Base-by-base conservation (phyloP, 2,797 vertebrate genomes). In the Parauchenoglanis punctatus region DNA sequence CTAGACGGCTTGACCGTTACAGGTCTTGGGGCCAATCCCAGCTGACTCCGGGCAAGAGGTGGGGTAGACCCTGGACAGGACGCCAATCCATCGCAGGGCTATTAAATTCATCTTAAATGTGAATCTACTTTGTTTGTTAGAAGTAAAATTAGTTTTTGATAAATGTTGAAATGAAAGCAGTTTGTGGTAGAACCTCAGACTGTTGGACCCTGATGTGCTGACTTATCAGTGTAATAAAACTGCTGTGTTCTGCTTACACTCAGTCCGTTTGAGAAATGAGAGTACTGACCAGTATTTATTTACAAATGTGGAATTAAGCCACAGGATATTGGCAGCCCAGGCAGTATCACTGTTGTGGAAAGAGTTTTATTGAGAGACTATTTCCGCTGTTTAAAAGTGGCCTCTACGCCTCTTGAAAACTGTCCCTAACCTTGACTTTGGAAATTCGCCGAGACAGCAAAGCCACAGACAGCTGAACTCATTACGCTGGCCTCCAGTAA, bases 401-500 rank as follows among this genome's bases (percentile, higher is more conserved):
- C 28, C 35, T 40, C 8, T 25, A 65, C 20, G 68, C 73, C 52
- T 58, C 35, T 28, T 80, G 25, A 78, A 25, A 67, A 54, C 56
- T 40, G 63, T 68, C 84, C 61, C 78, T 86, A 82, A 90, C 63
- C 4, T 23, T 65, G 82, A 85, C 73, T 73, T 67, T 65, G 72
- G 85, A 72, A 61, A 85, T 77, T n/a, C 73, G 85, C 89, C 84
- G 84, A 88, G 84, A 46, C 78, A 84, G 81, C 83, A 68, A 40
- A 63, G 52, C 59, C 31, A 8, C 17, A 2, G 72, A 18, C 44
- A 80, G 65, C 46, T 65, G 67, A 80, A 52, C 8, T 84, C 67
- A 28, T 76, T 75, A 59, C 61, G 1, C 15, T n/a, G 52, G 11
- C 63, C 31, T 67, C 75, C 70, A 67, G 20, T 46, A 81, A 59